Base-by-base conservation (phyloP, 2,888 invertebrate genomes). In the Laothoe populi region DNA sequence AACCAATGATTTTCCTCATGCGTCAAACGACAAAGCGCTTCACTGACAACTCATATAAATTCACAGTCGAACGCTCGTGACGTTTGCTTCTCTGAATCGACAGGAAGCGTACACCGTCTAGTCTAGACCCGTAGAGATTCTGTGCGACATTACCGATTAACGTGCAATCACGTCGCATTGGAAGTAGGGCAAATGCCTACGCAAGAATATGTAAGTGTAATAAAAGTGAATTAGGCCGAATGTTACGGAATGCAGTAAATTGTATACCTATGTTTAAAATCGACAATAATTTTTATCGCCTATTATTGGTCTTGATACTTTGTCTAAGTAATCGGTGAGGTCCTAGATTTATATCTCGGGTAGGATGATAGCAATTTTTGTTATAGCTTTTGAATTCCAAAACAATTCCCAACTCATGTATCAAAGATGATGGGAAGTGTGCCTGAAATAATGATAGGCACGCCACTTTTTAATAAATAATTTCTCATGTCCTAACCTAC, bases 61-160 rank as follows among this genome's bases (percentile, higher is more conserved):
- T 63, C 59, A 44, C 31, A 23, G 59, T n/a, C 35, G 42, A 42
- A 61, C 65, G 66, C 66, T 53, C 65, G 66, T 64, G 64, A 68
- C 72, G 69, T 71, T 65, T 67, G 73, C 61, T 82, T 80, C 82
- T 75, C 60, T 64, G 81, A 81, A 84, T 63, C 64, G 69, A 71
- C 84, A 84, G 84, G 84, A 84, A 82, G 75, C 73, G 60, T 64
- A 35, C 35, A 53, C 62, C 13, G 38, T 38, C 38, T 38, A 38
- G 63, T 66, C 70, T 72, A 68, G 75, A 26, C 74, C 24, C n/a
- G 31, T 21, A 57, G 38, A 53, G 44, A 31, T 44, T 61, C 44
- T 61, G 45, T 61, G 21, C 57, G 19, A 61, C 23, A 45, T 58
- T 48, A 58, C 58, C 48, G 45, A 58, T 62, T 58, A 58, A 62